Evolutionary conservation across 2,113 vertebrate species (phyloP).

Genomic region (Microtus montanus): DNA sequence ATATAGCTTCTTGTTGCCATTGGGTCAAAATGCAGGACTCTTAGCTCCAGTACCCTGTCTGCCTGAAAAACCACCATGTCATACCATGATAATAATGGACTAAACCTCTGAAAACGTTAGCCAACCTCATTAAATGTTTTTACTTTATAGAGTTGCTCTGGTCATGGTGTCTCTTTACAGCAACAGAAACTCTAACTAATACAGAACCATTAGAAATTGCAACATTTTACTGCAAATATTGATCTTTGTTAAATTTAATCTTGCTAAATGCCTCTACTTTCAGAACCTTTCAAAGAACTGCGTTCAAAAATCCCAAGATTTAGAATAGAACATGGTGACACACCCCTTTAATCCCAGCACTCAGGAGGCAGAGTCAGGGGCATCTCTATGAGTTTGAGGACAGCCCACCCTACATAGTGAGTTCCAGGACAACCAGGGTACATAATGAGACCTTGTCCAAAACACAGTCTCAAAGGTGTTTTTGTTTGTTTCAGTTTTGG

Average conservation of each 20-base stretch:
- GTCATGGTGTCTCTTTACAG: no score
- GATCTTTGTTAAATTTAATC: constrained; percentile 32
- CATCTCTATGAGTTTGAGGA: not conserved
- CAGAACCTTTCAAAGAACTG: constrained; percentile 44
- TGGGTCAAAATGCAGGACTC: not conserved
- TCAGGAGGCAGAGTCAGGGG: not conserved
- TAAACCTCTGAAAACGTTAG: not conserved
- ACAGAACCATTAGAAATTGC: constrained; percentile 36
- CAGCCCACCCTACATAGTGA: not conserved
- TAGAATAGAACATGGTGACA: not conserved
- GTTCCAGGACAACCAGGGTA: not conserved
- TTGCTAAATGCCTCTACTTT: constrained; percentile 45
- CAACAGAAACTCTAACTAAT: no score
- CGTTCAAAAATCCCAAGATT: constrained; percentile 12
- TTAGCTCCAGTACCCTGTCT: not conserved
- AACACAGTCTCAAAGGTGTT: not conserved
- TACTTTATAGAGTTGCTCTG: no score
- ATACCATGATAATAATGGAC: not conserved
- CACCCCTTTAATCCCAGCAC: not conserved
- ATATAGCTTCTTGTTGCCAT: not conserved
- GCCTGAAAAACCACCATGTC: not conserved
- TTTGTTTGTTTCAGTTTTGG: not conserved
- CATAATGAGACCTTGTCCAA: not conserved
- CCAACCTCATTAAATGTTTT: not conserved
- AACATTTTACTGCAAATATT: constrained; percentile 40